phyloP scores from a whole-genome alignment of 2,797 vertebrate genomes.

The Sphaeramia orbicularis region DNA sequence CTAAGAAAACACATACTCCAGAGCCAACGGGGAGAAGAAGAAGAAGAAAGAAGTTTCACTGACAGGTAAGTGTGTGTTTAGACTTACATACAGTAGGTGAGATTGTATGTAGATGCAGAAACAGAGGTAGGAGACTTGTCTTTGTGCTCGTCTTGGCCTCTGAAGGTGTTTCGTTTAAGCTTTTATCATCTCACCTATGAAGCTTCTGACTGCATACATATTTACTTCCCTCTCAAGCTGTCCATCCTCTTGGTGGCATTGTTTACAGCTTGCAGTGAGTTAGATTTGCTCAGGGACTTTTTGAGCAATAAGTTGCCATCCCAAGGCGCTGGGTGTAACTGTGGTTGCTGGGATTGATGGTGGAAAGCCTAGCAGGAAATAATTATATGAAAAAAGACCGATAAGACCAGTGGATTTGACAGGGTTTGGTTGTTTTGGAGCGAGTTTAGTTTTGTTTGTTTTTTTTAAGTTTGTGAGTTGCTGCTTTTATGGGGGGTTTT shows the following conservation, averaged over 20 bases:
- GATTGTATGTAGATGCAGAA: slow-evolving; percentile 19
- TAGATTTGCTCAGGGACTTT: slow-evolving; percentile 49
- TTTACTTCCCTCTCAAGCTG: neutral
- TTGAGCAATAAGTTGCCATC: slow-evolving; percentile 62
- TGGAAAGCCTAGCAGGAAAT: slow-evolving; percentile 64
- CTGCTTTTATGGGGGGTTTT: no score
- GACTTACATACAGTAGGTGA: slow-evolving; percentile 15
- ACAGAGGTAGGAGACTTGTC: slow-evolving; percentile 3
- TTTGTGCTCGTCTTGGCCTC: slow-evolving; percentile 6
- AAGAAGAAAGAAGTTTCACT: slow-evolving; percentile 12
- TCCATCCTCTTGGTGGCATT: slow-evolving; percentile 23
- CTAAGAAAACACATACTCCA: neutral
- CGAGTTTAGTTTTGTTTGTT: neutral
- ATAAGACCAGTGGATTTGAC: slow-evolving; percentile 45
- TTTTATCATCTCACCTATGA: neutral
- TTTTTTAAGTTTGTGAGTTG: neutral
- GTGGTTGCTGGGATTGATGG: slow-evolving; percentile 51
- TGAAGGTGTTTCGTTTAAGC: neutral
- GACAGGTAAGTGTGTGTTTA: slow-evolving; percentile 61
- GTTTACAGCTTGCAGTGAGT: slow-evolving; percentile 47
- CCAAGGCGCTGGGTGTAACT: slow-evolving; percentile 75
- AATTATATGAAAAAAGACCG: slow-evolving; percentile 65
- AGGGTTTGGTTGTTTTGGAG: neutral
- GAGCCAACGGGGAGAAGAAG: neutral
- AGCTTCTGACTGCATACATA: no score